Evolutionary conservation across 2,888 invertebrate genomes (phyloP), one percentile per base, ranked within the genome.

Genomic region (Parnassius orleans): DNA sequence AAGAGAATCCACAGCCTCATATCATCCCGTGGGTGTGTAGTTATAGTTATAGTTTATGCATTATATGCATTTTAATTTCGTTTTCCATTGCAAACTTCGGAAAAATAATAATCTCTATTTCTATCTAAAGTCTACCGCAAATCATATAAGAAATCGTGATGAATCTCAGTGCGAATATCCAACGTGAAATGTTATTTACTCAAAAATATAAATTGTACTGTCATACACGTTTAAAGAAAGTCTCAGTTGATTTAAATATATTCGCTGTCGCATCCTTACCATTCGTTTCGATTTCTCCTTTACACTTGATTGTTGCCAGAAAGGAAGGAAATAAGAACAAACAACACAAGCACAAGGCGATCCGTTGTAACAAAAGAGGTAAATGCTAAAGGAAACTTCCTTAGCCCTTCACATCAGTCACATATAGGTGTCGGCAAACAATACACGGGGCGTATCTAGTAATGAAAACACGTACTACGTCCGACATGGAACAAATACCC

Each of bases 401-500:
- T 72, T 71, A 69, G 68, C 33, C 53, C 63, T 60, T 67, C 68
- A 60, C 71, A 71, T 65, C 59, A 61, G 57, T 70, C 70, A 72
- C 69, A 69, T 66, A 67, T 62, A 61, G 61, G 66, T 73, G 74
- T 68, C 70, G 70, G 68, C 68, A 69, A 69, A 68, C 65, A 70
- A 71, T 70, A 71, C 71, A 71, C 72, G 68, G 73, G 73, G 74
- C 73, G 72, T 77, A 73, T 71, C 70, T 43, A 66, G 78, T 82
- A 87, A 85, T 81, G 82, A 80, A 80, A 76, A 73, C 85, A 86
- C 85, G 85, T 83, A 74, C 72, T 65, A 65, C 69, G 68, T 68
- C 74, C 76, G 82, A 80, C 84, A 81, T 76, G 80, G 76, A 80
- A 84, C 82, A 82, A 84, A 84, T 81, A 81, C 74, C 66, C 68